A percentile compares a stretch with the other conserved stretches of the same genome.
Evolutionary conservation across 2,797 vertebrate species (phyloP).

Genomic region (Malurus leucopterus): DNA sequence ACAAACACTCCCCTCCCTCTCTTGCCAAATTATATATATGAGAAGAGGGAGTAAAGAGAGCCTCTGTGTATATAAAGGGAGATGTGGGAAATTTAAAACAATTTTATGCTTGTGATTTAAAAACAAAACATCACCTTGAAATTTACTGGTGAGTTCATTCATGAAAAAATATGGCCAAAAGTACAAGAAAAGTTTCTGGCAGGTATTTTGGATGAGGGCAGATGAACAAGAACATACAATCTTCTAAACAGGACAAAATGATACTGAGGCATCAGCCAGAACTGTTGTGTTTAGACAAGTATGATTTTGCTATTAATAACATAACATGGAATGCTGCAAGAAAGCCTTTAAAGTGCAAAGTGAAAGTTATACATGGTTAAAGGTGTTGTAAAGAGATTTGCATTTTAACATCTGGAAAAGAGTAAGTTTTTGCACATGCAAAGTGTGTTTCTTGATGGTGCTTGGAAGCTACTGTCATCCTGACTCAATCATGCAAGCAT

Average conservation of each 20-base stretch:
- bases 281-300: constrained; percentile 6
- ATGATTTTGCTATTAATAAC: not conserved
- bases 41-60: constrained; percentile 1
- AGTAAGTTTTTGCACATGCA: not conserved
- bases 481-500: not conserved
- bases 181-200: not conserved
- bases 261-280: not conserved
- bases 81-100: constrained; percentile 39
- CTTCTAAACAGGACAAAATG: not conserved
- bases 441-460: not conserved
- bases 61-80: not conserved
- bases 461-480: not conserved
- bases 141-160: not conserved
- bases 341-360: not conserved
- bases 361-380: not conserved
- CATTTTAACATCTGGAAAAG: not conserved
- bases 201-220: not conserved
- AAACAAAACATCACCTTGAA: constrained; percentile 33
- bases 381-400: not conserved
- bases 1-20: not conserved
- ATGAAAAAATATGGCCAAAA: not conserved
- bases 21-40: not conserved
- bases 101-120: constrained; percentile 39
- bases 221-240: not conserved
- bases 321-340: not conserved